Conservation (phyloP, 2,888 invertebrate species). For the Diaprepes abbreviatus region DNA sequence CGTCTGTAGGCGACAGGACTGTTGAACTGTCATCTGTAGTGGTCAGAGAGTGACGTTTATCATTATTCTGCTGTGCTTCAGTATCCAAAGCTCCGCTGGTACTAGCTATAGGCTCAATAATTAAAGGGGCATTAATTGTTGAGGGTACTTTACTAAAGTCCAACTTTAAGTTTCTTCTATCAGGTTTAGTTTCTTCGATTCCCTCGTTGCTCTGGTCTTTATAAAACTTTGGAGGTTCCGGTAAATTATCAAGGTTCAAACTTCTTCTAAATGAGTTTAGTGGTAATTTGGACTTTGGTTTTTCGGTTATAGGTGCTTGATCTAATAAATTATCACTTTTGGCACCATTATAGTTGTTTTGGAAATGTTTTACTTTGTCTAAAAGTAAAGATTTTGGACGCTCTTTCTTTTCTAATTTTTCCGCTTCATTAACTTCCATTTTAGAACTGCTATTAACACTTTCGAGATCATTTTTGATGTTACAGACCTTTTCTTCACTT, state of each 20-base stretch:
- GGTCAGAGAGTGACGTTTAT: conserved; percentile 52
- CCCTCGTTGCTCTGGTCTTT: conserved; percentile 48
- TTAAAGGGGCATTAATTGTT: conserved; percentile 47
- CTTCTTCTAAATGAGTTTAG: conserved; percentile 64
- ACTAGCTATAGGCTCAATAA: conserved; percentile 36
- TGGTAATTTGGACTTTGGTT: conserved; percentile 63
- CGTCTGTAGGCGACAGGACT: conserved; percentile 74
- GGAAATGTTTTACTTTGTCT: conserved; percentile 71
- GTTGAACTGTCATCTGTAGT: conserved; percentile 66
- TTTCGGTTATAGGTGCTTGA: conserved; percentile 51
- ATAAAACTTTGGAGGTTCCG: conserved; percentile 56
- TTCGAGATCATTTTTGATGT: conserved; percentile 38
- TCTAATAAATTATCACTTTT: conserved; percentile 65
- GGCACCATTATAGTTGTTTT: conserved; percentile 66
- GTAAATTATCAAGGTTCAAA: conserved; percentile 62
- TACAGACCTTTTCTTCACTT: conserved; percentile 51
- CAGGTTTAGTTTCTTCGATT: conserved; percentile 53
- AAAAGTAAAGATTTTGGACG: conserved; percentile 71
- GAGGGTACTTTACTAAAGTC: conserved; percentile 70
- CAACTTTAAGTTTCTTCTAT: conserved; percentile 72
- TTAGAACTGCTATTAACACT: background rate
- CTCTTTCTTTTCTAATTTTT: conserved; percentile 66
- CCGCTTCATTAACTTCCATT: background rate
- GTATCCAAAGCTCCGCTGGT: conserved; percentile 21
- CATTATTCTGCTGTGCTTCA: conserved; percentile 13